Evolutionary conservation across 30 jellyfish, hydroid and myxozoan species (phyloP).

Genomic region (Aurelia sp.): DNA sequence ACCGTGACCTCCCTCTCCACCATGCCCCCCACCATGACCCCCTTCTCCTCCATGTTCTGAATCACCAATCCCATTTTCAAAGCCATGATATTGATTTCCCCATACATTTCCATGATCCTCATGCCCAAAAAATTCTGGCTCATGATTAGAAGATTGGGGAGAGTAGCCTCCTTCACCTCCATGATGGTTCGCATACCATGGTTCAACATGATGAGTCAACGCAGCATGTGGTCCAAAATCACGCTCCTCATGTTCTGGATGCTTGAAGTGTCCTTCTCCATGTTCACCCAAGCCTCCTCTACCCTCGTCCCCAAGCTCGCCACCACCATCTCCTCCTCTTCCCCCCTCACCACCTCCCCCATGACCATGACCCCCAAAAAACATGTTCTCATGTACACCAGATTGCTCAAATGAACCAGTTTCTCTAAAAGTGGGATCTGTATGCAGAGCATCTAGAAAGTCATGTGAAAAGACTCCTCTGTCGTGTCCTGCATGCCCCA

Average conservation of each 20-base stretch:
- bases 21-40: conserved; percentile 14
- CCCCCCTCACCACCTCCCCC: conserved; percentile 24
- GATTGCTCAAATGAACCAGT: conserved; percentile 48
- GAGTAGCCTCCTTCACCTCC: neutral
- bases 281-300: conserved; percentile 38
- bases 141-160: neutral
- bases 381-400: conserved; percentile 48
- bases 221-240: conserved; percentile 67
- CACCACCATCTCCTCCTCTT: too few species aligned
- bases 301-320: neutral
- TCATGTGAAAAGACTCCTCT: conserved; percentile 56
- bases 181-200: conserved; percentile 46
- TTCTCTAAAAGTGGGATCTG: conserved; percentile 47
- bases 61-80: conserved; percentile 49
- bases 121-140: conserved; percentile 52
- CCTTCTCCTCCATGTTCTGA: conserved; percentile 29
- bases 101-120: conserved; percentile 53
- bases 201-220: conserved; percentile 54
- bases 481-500: conserved; percentile 48
- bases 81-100: conserved; percentile 70
- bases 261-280: conserved; percentile 42
- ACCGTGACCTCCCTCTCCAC: conserved; percentile 25
- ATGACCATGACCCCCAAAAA: conserved; percentile 53
- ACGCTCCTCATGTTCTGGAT: conserved; percentile 38
- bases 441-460: conserved; percentile 47